Base-by-base conservation (phyloP, 2,113 vertebrate species). In the Poecile atricapillus region DNA sequence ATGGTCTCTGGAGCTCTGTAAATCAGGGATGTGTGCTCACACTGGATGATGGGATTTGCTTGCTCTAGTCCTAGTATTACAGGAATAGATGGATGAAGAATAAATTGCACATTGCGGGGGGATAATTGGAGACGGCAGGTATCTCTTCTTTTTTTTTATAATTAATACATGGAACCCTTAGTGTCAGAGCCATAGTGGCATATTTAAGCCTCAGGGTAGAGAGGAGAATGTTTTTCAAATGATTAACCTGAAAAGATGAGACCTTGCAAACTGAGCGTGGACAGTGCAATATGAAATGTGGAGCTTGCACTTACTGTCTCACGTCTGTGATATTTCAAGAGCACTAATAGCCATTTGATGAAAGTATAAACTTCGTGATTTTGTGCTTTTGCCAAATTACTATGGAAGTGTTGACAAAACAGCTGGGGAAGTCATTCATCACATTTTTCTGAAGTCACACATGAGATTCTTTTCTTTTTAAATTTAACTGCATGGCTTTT, bases 391-490 rank as follows among this genome's bases (percentile, higher is more conserved):
- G 96, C 96, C 96, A 97, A 93, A 95, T 97, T 96, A 96, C 92
- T 96, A 95, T 97, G 95, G 92, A 93, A 97, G 82, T 50, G 93
- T 96, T 96, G 93, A 96, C 94, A 95, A 94, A 97, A 97, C 94
- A 97, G 83, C 76, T 37, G 60, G 89, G 79, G 60, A 96, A 95
- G 90, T 69, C 21, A 56, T 93, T 90, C 67, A 93, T 95, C 88
- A 88, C 94, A 92, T 95, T 90, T 94, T 92, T 95, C 64, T 88
- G 71, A 88, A 90, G 68, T 74, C 90, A 92, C 76, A 96, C 90
- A 96, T 60, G 33, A 87, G 85, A 93, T 95, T 90, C 70, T 95
- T 89, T 78, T 84, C 50, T 78, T 84, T 76, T 96, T 70, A 80
- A 90, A 83, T 87, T 73, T 95, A 93, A 92, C 85, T 59, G 67